These are phyloP conservation scores for Clistopyga incitator DNA, from an alignment of 2,888 invertebrate genomes.

Conservation along the genomic window DNA sequence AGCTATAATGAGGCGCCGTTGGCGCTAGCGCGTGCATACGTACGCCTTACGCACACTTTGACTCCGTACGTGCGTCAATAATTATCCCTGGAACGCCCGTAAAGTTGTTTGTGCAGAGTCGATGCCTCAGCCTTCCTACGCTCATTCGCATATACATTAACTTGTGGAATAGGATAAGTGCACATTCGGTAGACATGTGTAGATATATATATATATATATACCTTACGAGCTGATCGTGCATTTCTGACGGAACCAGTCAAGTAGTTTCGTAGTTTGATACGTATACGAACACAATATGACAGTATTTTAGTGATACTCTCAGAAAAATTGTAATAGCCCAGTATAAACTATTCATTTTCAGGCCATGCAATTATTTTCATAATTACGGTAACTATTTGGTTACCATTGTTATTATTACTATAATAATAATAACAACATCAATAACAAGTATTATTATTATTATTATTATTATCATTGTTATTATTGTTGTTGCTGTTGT, in stretches of 20 bases:
- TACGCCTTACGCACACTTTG: not conserved
- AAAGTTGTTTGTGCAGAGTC: conserved; percentile 59
- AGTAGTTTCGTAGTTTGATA: too few relatives aligned
- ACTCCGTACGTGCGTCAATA: conserved; percentile 48
- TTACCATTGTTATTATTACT: too few relatives aligned
- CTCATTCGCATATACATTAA: conserved; percentile 2
- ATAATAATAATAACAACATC: too few relatives aligned
- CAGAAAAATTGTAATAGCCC: not conserved
- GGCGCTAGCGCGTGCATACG: conserved; percentile 1
- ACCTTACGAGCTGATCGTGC: not conserved
- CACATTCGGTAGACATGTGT: not conserved
- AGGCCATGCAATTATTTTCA: too few relatives aligned
- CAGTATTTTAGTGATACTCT: not conserved
- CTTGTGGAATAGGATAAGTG: not conserved
- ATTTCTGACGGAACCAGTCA: not conserved
- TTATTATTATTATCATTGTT: too few relatives aligned
- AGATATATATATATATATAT: not conserved
- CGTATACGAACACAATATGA: too few relatives aligned
- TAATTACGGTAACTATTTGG: too few relatives aligned
- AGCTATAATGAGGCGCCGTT: not conserved
- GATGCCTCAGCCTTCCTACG: conserved; percentile 22
- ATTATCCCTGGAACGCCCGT: conserved; percentile 57
- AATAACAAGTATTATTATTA: too few relatives aligned
- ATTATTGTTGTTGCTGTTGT: too few relatives aligned
- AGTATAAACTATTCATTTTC: too few relatives aligned